phyloP scores from a whole-genome alignment of 2,113 vertebrate genomes.

The Cranoglanis bouderius region DNA sequence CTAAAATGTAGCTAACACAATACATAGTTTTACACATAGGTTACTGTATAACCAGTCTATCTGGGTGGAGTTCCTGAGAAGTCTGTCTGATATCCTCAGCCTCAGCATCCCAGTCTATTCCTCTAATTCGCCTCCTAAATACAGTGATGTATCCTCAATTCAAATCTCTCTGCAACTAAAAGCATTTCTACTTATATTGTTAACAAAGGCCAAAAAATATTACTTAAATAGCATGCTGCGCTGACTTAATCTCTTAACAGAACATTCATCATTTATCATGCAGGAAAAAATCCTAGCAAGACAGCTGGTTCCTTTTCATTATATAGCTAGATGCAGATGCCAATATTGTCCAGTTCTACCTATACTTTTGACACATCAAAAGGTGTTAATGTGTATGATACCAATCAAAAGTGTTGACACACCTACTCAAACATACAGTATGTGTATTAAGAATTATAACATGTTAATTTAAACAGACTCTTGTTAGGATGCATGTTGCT shows the following conservation, averaged over 20 bases:
- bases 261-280: not conserved
- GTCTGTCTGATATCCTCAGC: not conserved
- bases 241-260: not conserved
- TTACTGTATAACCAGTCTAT: not conserved
- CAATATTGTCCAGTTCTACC: not conserved
- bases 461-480: not conserved
- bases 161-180: too few relatives aligned
- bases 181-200: not conserved
- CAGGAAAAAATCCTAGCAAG: not conserved
- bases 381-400: not conserved
- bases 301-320: not conserved
- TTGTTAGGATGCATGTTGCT: not conserved
- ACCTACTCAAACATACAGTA: not conserved
- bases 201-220: not conserved
- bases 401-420: not conserved
- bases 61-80: not conserved
- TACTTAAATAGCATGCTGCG: not conserved
- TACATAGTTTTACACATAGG: too few relatives aligned
- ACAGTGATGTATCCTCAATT: not conserved
- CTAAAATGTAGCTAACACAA: not conserved
- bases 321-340: not conserved
- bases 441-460: not conserved
- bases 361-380: not conserved
- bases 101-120: not conserved
- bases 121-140: not conserved